These are phyloP conservation scores for Calonectris borealis DNA, from an alignment of 2,113 vertebrate genomes.

Conservation along the genomic window DNA sequence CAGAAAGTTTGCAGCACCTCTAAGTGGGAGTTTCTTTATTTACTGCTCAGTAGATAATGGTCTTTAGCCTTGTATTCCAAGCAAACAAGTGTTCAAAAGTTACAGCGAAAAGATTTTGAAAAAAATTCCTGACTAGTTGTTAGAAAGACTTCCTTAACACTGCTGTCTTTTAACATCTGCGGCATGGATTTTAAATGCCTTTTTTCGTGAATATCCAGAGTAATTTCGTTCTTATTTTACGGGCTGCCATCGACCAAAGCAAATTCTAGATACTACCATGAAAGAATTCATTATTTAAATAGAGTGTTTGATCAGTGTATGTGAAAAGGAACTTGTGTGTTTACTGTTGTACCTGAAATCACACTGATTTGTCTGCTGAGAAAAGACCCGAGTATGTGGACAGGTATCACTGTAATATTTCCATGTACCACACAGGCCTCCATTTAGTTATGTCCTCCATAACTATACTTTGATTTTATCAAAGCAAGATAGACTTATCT, in stretches of 20 bases:
- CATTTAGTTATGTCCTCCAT: neutral
- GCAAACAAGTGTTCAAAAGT: neutral
- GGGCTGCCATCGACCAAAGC: neutral
- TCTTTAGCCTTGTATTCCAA: neutral
- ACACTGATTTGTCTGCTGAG: neutral
- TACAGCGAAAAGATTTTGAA: neutral
- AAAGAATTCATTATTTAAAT: neutral
- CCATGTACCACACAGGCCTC: neutral
- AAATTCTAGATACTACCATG: neutral
- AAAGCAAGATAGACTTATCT: neutral
- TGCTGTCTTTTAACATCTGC: neutral
- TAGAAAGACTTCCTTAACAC: neutral
- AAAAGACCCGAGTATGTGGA: neutral
- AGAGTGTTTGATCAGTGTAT: neutral
- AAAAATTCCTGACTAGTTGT: neutral
- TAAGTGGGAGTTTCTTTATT: neutral
- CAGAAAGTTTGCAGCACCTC: neutral
- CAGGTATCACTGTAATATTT: neutral
- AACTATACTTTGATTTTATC: neutral
- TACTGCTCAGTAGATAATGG: neutral
- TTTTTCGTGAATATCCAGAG: neutral
- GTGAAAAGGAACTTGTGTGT: neutral
- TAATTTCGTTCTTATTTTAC: neutral
- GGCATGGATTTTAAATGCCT: neutral
- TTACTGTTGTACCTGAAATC: neutral